These are phyloP conservation scores for Corticium candelabrum DNA, from an alignment of 37 sponge, comb jelly and placozoan species.

Conservation along the genomic window DNA sequence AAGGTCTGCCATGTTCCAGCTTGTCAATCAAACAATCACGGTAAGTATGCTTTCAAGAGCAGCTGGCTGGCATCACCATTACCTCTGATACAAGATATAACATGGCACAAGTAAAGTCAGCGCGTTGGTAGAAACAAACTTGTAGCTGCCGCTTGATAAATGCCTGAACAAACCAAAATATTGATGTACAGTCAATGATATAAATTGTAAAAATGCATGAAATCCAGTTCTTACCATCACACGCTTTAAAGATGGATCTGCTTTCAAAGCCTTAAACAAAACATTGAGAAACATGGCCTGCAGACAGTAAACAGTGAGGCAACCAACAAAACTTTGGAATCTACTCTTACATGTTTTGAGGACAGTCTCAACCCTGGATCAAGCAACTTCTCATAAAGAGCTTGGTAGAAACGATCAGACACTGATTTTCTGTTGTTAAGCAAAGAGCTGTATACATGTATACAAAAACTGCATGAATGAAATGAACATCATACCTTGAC, in stretches of 20 bases:
- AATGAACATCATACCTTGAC: slow-evolving; percentile 22
- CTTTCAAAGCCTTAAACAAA: slow-evolving; percentile 85
- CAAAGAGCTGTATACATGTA: not conserved
- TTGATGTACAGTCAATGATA: not conserved
- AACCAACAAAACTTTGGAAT: not conserved
- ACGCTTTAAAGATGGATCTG: slow-evolving; percentile 64
- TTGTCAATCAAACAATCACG: too few species aligned
- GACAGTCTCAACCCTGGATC: slow-evolving; percentile 55
- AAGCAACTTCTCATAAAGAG: slow-evolving; percentile 81
- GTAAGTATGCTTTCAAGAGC: too few species aligned
- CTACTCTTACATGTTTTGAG: slow-evolving; percentile 48
- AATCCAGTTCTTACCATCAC: slow-evolving; percentile 34
- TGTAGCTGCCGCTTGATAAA: slow-evolving; percentile 83
- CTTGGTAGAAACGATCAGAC: slow-evolving; percentile 78
- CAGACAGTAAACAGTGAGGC: not conserved
- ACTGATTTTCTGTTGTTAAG: slow-evolving; percentile 37
- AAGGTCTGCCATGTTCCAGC: too few species aligned
- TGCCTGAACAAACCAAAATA: slow-evolving; percentile 37
- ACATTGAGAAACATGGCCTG: slow-evolving; percentile 91
- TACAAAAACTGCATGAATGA: not conserved
- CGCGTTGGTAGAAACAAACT: slow-evolving; percentile 37
- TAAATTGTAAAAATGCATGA: not conserved
- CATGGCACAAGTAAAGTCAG: slow-evolving; percentile 72
- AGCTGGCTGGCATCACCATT: too few species aligned
- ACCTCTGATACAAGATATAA: slow-evolving; percentile 72